Percentiles rank a stretch among this genome's conserved stretches.
Conservation (phyloP, 2,113 vertebrate species). For the Andinoacara biseriatus region DNA sequence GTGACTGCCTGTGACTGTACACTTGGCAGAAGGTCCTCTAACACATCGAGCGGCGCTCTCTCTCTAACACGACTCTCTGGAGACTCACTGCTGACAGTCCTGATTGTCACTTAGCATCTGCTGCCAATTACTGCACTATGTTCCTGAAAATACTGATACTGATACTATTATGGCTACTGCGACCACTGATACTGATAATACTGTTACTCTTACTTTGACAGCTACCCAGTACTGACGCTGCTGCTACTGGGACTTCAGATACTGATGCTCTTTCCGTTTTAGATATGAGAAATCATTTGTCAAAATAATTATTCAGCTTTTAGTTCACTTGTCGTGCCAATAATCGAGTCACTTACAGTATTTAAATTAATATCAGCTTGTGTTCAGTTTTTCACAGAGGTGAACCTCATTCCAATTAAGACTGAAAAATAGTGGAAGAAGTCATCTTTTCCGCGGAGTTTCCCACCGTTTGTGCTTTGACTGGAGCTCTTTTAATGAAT, state of each 20-base stretch:
- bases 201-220: not conserved
- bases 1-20: conserved; percentile 48
- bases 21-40: conserved; percentile 59
- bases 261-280: not conserved
- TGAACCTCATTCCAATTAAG: not conserved
- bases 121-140: conserved; percentile 33
- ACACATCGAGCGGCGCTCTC: conserved; percentile 9
- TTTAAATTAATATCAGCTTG: not conserved
- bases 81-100: conserved; percentile 41
- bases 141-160: conserved; percentile 1
- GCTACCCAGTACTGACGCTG: not conserved
- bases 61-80: conserved; percentile 20
- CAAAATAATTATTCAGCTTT: conserved; percentile 2
- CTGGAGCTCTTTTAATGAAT: conserved; percentile 1
- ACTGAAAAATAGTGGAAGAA: conserved; percentile 2
- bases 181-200: not conserved
- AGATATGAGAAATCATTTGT: not conserved
- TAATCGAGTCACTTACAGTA: not conserved
- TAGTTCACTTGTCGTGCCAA: not conserved
- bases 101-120: conserved; percentile 57
- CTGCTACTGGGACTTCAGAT: not conserved
- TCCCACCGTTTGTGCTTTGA: not conserved
- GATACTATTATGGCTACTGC: not conserved
- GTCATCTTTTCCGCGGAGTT: not conserved
- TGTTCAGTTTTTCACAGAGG: not conserved